Evolutionary conservation across 2,888 invertebrate species (phyloP).

Genomic region (Meghimatium bilineatum): DNA sequence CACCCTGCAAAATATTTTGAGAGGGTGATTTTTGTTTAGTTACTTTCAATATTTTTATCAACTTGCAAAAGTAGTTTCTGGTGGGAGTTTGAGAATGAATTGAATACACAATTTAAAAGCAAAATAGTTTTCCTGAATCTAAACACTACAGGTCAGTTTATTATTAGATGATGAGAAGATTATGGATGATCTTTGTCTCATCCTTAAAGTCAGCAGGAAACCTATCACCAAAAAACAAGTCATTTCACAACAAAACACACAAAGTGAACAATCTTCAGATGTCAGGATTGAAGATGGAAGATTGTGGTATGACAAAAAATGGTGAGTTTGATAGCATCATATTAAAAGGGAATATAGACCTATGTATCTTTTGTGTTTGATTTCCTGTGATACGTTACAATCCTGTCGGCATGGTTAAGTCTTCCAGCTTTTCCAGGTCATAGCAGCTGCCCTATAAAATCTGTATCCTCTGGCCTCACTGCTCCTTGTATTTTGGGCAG

Average conservation of each 20-base stretch:
- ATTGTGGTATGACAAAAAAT: conserved; percentile 92
- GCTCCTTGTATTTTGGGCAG: too few relatives aligned
- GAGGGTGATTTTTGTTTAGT: too few relatives aligned
- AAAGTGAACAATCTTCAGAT: conserved; percentile 78
- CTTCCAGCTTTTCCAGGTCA: too few relatives aligned
- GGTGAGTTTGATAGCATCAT: conserved; percentile 79
- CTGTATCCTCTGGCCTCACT: too few relatives aligned
- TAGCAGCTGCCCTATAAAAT: too few relatives aligned
- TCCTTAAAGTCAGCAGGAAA: conserved; percentile 80
- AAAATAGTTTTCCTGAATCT: conserved; percentile 69
- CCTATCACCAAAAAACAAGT: conserved; percentile 69
- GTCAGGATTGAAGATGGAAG: conserved; percentile 96
- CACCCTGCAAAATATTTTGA: too few relatives aligned
- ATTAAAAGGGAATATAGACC: too few relatives aligned
- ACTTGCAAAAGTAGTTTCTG: too few relatives aligned
- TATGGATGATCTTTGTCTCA: conserved; percentile 88
- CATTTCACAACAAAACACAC: conserved; percentile 55
- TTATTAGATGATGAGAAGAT: conserved; percentile 92
- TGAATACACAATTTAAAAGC: conserved; percentile 8
- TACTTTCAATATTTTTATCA: too few relatives aligned
- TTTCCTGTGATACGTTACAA: too few relatives aligned
- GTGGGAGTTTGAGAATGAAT: neutral
- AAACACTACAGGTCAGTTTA: conserved; percentile 88
- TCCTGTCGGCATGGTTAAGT: too few relatives aligned
- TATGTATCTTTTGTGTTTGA: too few relatives aligned